These are phyloP conservation scores for Karalla daura DNA, from an alignment of 2,797 vertebrate genomes.

Conservation along the genomic window DNA sequence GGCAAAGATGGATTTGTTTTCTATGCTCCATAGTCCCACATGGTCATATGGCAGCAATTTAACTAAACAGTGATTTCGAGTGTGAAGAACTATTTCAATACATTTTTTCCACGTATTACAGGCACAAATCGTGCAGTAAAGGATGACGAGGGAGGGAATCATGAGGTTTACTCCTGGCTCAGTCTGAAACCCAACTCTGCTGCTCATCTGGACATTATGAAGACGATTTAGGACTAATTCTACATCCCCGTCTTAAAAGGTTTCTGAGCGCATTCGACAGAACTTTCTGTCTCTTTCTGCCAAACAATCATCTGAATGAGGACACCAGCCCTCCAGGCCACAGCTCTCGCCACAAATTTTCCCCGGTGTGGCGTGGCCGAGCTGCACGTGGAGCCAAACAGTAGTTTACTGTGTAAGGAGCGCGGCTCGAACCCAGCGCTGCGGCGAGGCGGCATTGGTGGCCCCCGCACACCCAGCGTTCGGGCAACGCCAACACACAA, in stretches of 20 bases:
- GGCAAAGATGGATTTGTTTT: background rate
- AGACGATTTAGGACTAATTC: background rate
- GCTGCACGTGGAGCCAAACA: slow-evolving; percentile 54
- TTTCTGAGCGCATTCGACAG: slow-evolving; percentile 14
- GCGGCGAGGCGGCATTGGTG: slow-evolving; percentile 43
- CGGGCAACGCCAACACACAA: slow-evolving; percentile 55
- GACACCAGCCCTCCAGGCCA: slow-evolving; percentile 31
- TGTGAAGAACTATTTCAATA: slow-evolving; percentile 1
- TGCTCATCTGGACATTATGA: background rate
- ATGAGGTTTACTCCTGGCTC: slow-evolving; percentile 5
- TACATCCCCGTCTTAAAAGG: background rate
- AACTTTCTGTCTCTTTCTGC: slow-evolving; percentile 5
- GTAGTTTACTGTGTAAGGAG: slow-evolving; percentile 66
- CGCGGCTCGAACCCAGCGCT: slow-evolving; percentile 52
- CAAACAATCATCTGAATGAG: slow-evolving; percentile 29
- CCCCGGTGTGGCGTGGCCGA: slow-evolving; percentile 26
- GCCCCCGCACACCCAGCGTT: slow-evolving; percentile 51
- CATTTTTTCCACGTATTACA: slow-evolving; percentile 2
- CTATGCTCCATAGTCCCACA: background rate
- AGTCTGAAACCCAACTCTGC: background rate
- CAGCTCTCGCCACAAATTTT: slow-evolving; percentile 31
- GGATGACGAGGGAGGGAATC: slow-evolving; percentile 22
- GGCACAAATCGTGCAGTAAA: background rate
- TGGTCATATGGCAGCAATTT: slow-evolving; percentile 3
- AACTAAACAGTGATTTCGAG: background rate